A percentile compares a stretch with the other conserved stretches of the same genome.
phyloP scores from a whole-genome alignment of 1,140 invertebrate species.

The Periplaneta americana region DNA sequence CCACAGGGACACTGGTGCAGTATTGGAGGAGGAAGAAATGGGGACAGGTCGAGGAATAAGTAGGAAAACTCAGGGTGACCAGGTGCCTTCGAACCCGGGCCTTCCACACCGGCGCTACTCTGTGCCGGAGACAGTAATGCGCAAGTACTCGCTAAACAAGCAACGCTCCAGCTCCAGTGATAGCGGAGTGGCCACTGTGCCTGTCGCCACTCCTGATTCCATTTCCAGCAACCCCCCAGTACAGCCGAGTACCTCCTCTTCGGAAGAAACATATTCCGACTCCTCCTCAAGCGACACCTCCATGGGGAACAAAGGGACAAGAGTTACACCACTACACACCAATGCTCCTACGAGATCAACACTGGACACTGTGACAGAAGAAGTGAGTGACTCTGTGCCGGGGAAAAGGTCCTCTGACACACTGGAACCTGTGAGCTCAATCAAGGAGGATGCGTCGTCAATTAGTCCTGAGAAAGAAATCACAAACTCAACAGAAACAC shows the following conservation, averaged over 20 bases:
- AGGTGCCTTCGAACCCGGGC: not conserved
- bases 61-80: not conserved
- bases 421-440: not conserved
- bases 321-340: not conserved
- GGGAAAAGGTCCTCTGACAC: not conserved
- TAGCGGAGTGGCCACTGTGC: slow-evolving; percentile 6
- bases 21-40: not conserved
- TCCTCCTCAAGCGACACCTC: not conserved
- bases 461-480: not conserved
- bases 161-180: not conserved
- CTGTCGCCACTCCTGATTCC: not conserved
- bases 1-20: not conserved
- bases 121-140: slow-evolving; percentile 29
- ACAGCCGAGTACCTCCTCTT: too few relatives aligned
- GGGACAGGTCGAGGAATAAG: not conserved
- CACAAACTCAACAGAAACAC: too few relatives aligned
- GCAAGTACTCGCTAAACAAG: slow-evolving; percentile 24
- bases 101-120: slow-evolving; percentile 23
- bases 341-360: not conserved
- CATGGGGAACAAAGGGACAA: not conserved
- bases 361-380: not conserved
- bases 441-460: not conserved
- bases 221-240: not conserved
- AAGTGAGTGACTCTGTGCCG: not conserved
- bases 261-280: too few relatives aligned